Percentiles rank a stretch among this genome's conserved stretches.
Conservation (phyloP, 2,113 vertebrate species). For the Sorex fumeus region DNA sequence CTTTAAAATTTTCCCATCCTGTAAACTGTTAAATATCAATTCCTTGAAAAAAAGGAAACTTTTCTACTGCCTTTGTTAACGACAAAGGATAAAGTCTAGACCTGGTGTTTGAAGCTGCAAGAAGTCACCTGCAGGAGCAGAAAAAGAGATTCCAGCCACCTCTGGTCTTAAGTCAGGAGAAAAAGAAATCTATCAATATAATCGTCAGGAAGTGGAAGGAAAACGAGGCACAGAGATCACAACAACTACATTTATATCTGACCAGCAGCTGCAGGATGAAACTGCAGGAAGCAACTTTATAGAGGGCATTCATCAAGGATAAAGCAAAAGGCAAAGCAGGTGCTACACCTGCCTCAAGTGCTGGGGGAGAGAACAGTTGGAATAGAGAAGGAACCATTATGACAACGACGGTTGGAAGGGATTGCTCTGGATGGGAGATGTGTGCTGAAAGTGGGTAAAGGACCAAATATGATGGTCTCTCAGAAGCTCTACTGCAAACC, state of each 20-base stretch:
- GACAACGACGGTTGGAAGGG: no score
- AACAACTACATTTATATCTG: constrained; percentile 15
- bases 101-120: not conserved
- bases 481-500: no score
- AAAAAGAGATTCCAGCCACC: not conserved
- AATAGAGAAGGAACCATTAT: no score
- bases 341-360: no score
- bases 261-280: not conserved
- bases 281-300: constrained; percentile 69
- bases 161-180: not conserved
- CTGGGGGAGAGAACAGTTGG: no score
- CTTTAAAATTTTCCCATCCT: no score
- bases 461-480: no score
- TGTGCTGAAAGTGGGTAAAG: no score
- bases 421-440: no score
- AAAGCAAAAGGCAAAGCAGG: constrained; percentile 75
- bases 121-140: constrained; percentile 30
- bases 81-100: constrained; percentile 31
- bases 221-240: not conserved
- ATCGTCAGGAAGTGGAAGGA: not conserved
- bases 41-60: no score
- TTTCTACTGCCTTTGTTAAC: not conserved
- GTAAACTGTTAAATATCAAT: no score
- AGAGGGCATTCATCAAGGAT: constrained; percentile 82
- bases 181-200: not conserved